phyloP scores from a whole-genome alignment of 1,140 invertebrate genomes.

The Kradibia gibbosae region DNA sequence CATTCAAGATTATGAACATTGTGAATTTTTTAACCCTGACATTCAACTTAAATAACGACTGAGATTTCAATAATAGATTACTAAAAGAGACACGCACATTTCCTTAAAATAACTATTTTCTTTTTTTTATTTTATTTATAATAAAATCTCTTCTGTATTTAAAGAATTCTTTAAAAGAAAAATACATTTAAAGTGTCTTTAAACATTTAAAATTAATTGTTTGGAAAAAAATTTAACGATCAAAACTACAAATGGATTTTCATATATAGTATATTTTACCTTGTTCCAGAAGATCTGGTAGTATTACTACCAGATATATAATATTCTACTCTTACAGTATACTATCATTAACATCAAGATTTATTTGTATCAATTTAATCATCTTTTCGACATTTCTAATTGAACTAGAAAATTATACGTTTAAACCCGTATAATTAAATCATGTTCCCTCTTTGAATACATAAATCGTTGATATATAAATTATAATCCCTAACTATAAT shows the following conservation, averaged over 20 bases:
- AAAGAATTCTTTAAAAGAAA: no score
- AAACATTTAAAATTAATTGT: no score
- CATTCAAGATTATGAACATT: neutral
- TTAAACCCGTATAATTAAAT: neutral
- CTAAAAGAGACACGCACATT: neutral
- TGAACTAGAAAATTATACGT: neutral
- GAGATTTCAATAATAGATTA: neutral
- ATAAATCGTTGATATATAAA: neutral
- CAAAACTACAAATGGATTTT: no score
- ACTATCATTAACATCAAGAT: neutral
- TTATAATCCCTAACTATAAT: neutral
- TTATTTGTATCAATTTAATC: neutral
- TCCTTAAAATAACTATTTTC: neutral
- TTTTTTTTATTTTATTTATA: no score
- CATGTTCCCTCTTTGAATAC: neutral
- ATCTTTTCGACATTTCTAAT: neutral
- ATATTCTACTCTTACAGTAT: neutral
- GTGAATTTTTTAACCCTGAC: neutral
- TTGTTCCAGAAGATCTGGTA: no score
- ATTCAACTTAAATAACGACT: neutral
- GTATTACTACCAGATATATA: no score
- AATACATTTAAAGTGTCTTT: no score
- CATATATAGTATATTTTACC: no score
- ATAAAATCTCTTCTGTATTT: no score
- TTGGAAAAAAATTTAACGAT: no score